These are phyloP conservation scores for Drosophila gaucha DNA, from an alignment of 2,888 invertebrate species.

Conservation along the genomic window DNA sequence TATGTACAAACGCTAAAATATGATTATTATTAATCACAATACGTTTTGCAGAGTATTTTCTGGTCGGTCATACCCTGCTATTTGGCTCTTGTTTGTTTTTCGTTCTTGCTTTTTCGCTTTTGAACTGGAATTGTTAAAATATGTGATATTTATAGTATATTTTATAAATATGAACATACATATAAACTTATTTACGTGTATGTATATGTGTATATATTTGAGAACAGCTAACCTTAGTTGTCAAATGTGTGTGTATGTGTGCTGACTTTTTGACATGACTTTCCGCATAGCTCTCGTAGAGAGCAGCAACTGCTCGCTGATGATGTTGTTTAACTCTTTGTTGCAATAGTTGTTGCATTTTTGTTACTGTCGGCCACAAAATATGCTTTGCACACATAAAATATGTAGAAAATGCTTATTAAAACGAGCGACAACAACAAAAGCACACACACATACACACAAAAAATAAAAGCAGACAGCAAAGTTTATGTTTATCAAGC, in stretches of 20 bases:
- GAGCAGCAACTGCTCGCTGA: neutral
- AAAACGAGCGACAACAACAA: conserved; percentile 52
- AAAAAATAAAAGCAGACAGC: conserved; percentile 14
- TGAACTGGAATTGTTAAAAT: neutral
- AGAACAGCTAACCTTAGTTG: no score
- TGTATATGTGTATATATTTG: neutral
- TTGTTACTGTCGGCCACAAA: conserved; percentile 45
- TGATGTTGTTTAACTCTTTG: conserved; percentile 23
- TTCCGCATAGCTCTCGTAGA: conserved; percentile 1
- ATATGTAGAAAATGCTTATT: conserved; percentile 63
- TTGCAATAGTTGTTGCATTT: conserved; percentile 16
- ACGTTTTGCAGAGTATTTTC: no score
- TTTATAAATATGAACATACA: no score
- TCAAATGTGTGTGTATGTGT: neutral
- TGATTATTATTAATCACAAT: no score
- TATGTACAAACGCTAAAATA: no score
- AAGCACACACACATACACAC: conserved; percentile 33
- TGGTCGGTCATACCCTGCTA: no score
- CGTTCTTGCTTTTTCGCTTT: no score
- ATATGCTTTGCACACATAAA: conserved; percentile 58
- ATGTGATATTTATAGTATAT: neutral
- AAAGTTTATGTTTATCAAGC: conserved; percentile 51
- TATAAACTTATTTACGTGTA: no score
- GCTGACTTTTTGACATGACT: neutral
- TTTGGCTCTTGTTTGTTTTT: no score